Percentiles rank a stretch among this genome's conserved stretches.
Evolutionary conservation across 2,113 vertebrate genomes (phyloP).

Genomic region (Centrocercus urophasianus): DNA sequence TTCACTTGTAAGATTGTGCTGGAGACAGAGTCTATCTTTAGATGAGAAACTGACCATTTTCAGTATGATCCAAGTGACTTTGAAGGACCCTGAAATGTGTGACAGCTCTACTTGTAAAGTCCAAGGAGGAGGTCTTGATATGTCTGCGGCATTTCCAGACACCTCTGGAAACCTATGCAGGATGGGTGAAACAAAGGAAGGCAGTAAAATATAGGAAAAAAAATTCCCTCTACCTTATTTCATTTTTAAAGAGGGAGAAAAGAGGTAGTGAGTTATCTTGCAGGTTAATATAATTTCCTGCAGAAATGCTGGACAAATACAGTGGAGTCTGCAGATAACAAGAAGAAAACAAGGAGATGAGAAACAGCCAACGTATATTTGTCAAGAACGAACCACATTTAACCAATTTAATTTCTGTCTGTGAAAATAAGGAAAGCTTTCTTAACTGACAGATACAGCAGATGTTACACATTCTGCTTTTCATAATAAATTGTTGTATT

Average conservation of each 20-base stretch:
- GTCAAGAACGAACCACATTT: background rate
- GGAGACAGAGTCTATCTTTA: background rate
- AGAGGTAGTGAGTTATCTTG: background rate
- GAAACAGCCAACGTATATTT: background rate
- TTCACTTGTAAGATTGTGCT: background rate
- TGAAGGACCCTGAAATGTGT: background rate
- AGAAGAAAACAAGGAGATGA: background rate
- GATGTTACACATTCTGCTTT: background rate
- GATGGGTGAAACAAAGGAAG: background rate
- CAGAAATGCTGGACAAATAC: background rate
- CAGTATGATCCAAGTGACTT: rapidly evolving
- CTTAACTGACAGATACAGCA: background rate
- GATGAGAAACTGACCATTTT: background rate
- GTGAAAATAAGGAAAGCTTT: background rate
- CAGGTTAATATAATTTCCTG: background rate
- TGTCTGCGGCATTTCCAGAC: background rate
- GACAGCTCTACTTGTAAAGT: background rate
- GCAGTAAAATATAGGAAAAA: background rate
- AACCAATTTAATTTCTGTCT: background rate
- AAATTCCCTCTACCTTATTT: background rate
- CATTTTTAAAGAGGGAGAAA: background rate
- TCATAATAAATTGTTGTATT: background rate
- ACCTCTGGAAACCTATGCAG: background rate
- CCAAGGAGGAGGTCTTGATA: background rate
- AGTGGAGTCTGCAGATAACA: background rate